Evolutionary conservation across 1,140 invertebrate species (phyloP), one percentile per base, ranked within the genome.

Genomic region (Lucilia cuprina): DNA sequence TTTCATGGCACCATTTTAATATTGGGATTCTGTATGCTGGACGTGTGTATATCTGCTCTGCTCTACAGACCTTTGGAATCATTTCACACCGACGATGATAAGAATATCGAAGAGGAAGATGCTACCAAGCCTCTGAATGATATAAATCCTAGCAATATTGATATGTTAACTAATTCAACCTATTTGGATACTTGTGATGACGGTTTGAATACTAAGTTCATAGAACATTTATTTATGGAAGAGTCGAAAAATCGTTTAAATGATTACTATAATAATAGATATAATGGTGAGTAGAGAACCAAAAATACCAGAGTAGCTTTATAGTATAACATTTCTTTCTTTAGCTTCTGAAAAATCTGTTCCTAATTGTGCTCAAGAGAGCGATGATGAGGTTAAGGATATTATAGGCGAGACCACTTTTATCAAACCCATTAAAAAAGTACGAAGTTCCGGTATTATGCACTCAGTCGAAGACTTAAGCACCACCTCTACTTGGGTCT

Each of bases 11-110:
- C 95, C 2, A 93, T 96, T 8, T 91, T 97, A 0, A 91, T 97
- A 4, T 89, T 96, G 21, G 95, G 95, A 9, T 95, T 93, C 12
- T 94, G 95, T n/a, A 95, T 96, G 94, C 91, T 96, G 2, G 95
- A 96, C 87, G 94, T 96, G 3, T 95, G 95, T 82, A 93, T 95
- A 1, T 94, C 94, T 8, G 95, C 95, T 0, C 94, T 94, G 0
- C 91, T 96, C 0, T 96, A 95, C 87, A 92, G 95, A 12, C 94
- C 94, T 0, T 85, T 94, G 3, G 93, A 93, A 75, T 86, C 85
- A 0, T 85, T 87, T 35, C 78, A 83, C 34, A 70, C 30, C 21
- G 60, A 83, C 13, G 41, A 47, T 34, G n/a, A 25, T 17, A 83
- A 84, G 17, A 85, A 85, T 75, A 86, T 47, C 13, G 85, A 86